Base-by-base conservation (phyloP, 2,888 invertebrate genomes). In the Scelioninae gen. 1 region DNA sequence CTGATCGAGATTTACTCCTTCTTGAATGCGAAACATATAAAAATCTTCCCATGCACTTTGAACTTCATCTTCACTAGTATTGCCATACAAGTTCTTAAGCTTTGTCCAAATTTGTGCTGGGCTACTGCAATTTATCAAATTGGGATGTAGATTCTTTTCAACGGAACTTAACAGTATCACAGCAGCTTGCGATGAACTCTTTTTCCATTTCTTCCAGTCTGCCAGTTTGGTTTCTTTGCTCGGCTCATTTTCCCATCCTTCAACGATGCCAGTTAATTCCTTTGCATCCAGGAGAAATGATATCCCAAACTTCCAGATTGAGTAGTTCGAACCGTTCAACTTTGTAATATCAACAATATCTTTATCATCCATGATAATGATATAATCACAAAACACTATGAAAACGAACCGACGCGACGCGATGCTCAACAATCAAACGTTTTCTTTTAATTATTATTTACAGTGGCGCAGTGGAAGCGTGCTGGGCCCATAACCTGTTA, bases 41-140 rank as follows among this genome's bases (percentile, higher is more conserved):
- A 66, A 76, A 9, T 82, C 49, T 60, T 84, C 62, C 81, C 83
- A 84, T 1, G 47, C 29, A 51, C 23, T 47, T 47, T 82, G 76
- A 9, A 74, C 78, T 5, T 49, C 43, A 53, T 83, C 78, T 6
- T 80, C 82, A 15, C 68, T 83, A 0, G 77, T 47, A 16, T 85
- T 80, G 1, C 82, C 80, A 29, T 82, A 84, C 32, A 84, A 13
- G 2, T 55, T 31, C 11, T 79, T 47, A 7, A 84, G 49, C 31
- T 84, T n/a, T n/a, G n/a, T n/a, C n/a, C n/a, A n/a, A n/a, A n/a
- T n/a, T n/a, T n/a, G n/a, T n/a, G n/a, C n/a, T n/a, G n/a, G n/a
- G n/a, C n/a, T n/a, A n/a, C n/a, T n/a, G n/a, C n/a, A n/a, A n/a
- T n/a, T n/a, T n/a, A n/a, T n/a, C n/a, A n/a, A n/a, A n/a, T n/a